Evolutionary conservation across 2,797 vertebrate species (phyloP), one percentile per base, ranked within the genome.

Genomic region (Diplodus puntazzo): DNA sequence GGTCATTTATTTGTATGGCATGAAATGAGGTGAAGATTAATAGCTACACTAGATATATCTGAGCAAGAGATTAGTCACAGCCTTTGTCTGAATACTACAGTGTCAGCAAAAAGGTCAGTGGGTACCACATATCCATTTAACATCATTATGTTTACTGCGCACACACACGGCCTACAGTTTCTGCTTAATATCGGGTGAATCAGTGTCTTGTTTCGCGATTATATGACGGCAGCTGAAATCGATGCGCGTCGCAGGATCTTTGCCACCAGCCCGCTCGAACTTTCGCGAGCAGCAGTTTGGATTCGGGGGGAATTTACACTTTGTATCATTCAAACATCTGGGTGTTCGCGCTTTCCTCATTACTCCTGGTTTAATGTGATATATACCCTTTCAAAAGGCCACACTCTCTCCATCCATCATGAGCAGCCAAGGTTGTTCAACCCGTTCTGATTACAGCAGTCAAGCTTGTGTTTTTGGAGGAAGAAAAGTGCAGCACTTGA

Each of bases 331-430:
- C 93, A 94, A 91, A 94, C 94, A 94, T 94, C 92, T 95, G 93
- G 88, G 86, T 93, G 88, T 85, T 83, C 45, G 49, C 87, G 90
- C 84, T 84, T 84, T 83, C 91, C 91, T 95, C 94, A 94, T 95
- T 94, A 94, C 91, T 95, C 89, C 93, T 93, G 90, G 78, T 94
- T 95, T 94, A 95, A 95, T 92, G 90, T 95, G 95, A 96, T 94
- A 86, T 93, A 95, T 93, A 91, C 92, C 93, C 94, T 94, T 93
- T 96, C 95, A 94, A 92, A 94, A 92, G 94, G 92, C 92, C 93
- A 94, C 87, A 83, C 86, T 86, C 85, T 73, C 87, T 81, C 86
- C 91, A 96, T 96, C 89, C 89, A 94, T 96, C 95, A 94, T 84
- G 84, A 53, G 74, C 77, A 73, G 89, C 90, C 85, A 91, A 94